Base-by-base conservation (phyloP, 2,113 vertebrate species). In the Ascaphus truei region DNA sequence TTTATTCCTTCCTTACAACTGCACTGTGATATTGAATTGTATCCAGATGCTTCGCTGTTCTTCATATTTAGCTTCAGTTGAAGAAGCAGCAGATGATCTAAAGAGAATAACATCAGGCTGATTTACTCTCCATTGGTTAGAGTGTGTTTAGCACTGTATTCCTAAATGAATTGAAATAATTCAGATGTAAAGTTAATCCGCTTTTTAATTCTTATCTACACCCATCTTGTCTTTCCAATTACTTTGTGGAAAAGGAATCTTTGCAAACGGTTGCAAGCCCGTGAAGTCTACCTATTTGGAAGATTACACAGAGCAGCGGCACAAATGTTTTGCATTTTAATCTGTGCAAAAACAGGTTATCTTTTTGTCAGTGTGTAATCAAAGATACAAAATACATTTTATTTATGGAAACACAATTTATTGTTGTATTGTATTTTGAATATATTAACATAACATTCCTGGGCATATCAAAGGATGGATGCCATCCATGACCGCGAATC, bases 101-200 rank as follows among this genome's bases (percentile, higher is more conserved):
- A 52, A 16, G 33, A 71, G 67, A 52, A 71, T 60, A 71, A 71
- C 45, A 71, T 61, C 33, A 71, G 25, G 48, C 67, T 61, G 56
- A 71, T 71, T 71, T 52, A 52, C 45, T 71, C 56, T 60, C 66
- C 43, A 50, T 27, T 61, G 66, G 67, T 25, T 61, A 53, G 23
- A 71, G 39, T 71, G 57, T 71, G 33, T 34, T 71, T 23, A 51
- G 47, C 56, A 61, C 45, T 52, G 33, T 61, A 58, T 61, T 71
- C 23, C 57, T 52, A 71, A 71, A 71, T 71, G 56, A 71, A 51
- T 71, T 71, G 30, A 71, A 71, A 71, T 71, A 71, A 71, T 71
- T 71, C 57, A 61, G 45, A 71, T 71, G 57, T 61, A 71, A 68
- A 71, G 45, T 71, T 71, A 71, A 71, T 71, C 57, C 55, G 51